Percentiles rank a stretch among this genome's conserved stretches.
Conservation (phyloP, 2,113 vertebrate genomes). For the Glaucomys volans region DNA sequence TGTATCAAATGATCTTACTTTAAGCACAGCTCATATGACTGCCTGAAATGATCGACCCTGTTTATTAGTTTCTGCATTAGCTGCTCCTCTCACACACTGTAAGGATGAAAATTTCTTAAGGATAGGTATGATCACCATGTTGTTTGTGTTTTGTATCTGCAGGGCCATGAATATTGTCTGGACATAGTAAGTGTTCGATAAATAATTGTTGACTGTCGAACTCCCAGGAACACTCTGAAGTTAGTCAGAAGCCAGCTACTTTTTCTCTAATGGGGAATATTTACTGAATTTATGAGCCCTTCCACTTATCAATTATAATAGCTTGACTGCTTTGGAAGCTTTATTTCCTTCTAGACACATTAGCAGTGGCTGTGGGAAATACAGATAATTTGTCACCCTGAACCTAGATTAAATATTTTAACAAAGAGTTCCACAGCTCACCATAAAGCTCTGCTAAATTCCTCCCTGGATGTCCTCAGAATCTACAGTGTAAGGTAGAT, state of each 20-base stretch:
- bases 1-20: background rate
- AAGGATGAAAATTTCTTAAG: background rate
- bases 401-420: conserved; percentile 58
- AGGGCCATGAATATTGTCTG: background rate
- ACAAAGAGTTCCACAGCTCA: background rate
- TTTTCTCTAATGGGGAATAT: conserved; percentile 29
- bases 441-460: background rate
- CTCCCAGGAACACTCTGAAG: background rate
- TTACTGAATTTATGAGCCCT: conserved; percentile 60
- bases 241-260: background rate
- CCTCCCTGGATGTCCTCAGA: background rate
- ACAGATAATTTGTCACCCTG: conserved; percentile 15
- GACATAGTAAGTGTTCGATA: conserved; percentile 10
- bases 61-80: background rate
- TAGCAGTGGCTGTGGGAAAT: background rate
- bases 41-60: background rate
- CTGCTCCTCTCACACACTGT: background rate
- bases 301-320: conserved; percentile 25
- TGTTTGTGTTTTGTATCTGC: background rate
- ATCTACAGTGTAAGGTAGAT: background rate
- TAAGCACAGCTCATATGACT: background rate
- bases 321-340: background rate
- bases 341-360: conserved; percentile 22
- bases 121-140: background rate
- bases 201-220: background rate